A percentile compares a stretch with the other conserved stretches of the same genome.
Evolutionary conservation across 2,888 invertebrate species (phyloP).

Genomic region (Pelosia muscerda): DNA sequence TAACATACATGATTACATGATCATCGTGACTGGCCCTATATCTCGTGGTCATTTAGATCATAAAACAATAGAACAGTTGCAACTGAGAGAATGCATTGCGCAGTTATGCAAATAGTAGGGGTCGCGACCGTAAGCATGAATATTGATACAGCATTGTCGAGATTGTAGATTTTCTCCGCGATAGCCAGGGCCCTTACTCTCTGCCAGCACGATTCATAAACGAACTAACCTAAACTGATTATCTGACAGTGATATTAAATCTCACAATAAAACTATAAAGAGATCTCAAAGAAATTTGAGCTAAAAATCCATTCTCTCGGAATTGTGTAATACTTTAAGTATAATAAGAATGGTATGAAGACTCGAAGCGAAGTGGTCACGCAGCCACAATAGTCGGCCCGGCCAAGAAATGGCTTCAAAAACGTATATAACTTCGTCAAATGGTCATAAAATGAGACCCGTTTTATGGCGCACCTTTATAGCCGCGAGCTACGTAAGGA

Average conservation of each 20-base stretch:
- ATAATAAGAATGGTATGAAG: conserved; percentile 70
- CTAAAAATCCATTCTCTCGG: conserved; percentile 58
- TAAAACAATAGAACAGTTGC: conserved; percentile 86
- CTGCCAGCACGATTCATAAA: conserved; percentile 78
- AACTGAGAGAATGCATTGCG: conserved; percentile 80
- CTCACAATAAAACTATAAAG: conserved; percentile 51
- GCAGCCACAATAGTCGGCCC: conserved; percentile 76
- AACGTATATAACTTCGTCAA: conserved; percentile 84
- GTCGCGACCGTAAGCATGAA: conserved; percentile 85
- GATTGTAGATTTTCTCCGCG: conserved; percentile 79
- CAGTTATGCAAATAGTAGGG: conserved; percentile 84
- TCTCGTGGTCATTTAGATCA: conserved; percentile 86
- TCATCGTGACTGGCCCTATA: conserved; percentile 82
- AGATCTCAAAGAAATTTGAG: conserved; percentile 55
- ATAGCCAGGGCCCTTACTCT: conserved; percentile 77
- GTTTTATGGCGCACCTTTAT: conserved; percentile 85
- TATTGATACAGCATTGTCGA: conserved; percentile 85
- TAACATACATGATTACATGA: conserved; percentile 79
- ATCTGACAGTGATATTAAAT: conserved; percentile 68
- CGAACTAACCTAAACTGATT: conserved; percentile 77
- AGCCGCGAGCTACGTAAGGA: conserved; percentile 78
- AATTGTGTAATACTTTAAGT: conserved; percentile 65
- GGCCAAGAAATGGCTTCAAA: conserved; percentile 81
- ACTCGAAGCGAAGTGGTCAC: conserved; percentile 67
- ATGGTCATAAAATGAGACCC: conserved; percentile 83